These are phyloP conservation scores for Desmophyllum pertusum DNA, from an alignment of 92 coral and sea anemone species.

Conservation along the genomic window DNA sequence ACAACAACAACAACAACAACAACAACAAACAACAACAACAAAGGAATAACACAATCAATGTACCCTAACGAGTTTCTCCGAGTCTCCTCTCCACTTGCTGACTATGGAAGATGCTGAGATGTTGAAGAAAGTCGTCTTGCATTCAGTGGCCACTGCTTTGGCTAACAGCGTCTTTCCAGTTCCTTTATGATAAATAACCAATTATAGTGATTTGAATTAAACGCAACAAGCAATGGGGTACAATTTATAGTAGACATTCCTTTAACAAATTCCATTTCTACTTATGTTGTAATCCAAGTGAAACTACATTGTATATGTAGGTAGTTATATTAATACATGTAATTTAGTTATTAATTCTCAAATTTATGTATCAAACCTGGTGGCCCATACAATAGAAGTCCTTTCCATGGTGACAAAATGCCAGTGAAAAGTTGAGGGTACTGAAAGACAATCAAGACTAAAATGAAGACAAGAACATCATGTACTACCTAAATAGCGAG, in stretches of 20 bases:
- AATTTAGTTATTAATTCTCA: too few relatives aligned
- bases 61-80: slow-evolving; percentile 97
- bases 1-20: background rate
- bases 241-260: too few relatives aligned
- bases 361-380: slow-evolving; percentile 79
- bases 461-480: background rate
- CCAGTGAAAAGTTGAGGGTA: slow-evolving; percentile 98
- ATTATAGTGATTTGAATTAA: background rate
- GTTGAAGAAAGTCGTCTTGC: slow-evolving; percentile 97
- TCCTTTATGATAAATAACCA: slow-evolving; percentile 37
- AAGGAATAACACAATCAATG: too few relatives aligned
- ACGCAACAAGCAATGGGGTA: background rate
- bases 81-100: slow-evolving; percentile 99
- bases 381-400: slow-evolving; percentile 92
- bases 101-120: slow-evolving; percentile 98
- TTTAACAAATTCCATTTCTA: too few relatives aligned
- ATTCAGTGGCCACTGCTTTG: slow-evolving; percentile 98
- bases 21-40: background rate
- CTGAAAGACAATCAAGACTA: slow-evolving; percentile 25
- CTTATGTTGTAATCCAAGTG: background rate
- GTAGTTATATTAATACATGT: too few relatives aligned
- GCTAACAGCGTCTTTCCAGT: slow-evolving; percentile 97
- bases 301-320: too few relatives aligned
- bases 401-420: slow-evolving; percentile 98
- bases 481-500: too few relatives aligned